These are phyloP conservation scores for Chymomyza procnemis DNA, from an alignment of 2,888 invertebrate species.

Conservation along the genomic window DNA sequence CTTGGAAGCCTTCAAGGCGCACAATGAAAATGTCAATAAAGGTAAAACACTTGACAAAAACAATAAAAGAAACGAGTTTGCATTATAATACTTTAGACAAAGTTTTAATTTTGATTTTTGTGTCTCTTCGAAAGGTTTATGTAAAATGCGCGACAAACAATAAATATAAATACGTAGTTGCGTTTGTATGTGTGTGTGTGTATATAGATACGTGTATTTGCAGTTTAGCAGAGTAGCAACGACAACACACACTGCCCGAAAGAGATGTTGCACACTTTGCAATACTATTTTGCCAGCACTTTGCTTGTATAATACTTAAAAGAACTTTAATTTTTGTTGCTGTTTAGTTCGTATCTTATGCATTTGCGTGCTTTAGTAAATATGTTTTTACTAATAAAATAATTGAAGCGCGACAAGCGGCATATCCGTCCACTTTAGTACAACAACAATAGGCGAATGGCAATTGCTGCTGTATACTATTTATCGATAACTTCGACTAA, in stretches of 20 bases:
- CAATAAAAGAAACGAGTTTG: neutral
- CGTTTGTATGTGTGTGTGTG: neutral
- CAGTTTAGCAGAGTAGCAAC: conserved; percentile 16
- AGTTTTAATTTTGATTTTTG: no score
- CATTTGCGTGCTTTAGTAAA: conserved; percentile 43
- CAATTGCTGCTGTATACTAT: neutral
- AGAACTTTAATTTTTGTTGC: conserved; percentile 18
- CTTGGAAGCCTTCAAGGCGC: conserved; percentile 4
- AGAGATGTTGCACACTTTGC: conserved; percentile 28
- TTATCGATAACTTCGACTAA: neutral
- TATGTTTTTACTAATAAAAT: no score
- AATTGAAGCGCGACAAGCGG: neutral
- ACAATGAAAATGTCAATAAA: conserved; percentile 52
- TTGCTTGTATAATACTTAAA: conserved; percentile 35
- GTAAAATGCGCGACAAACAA: conserved; percentile 3
- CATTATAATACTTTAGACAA: neutral
- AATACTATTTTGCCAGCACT: conserved; percentile 22
- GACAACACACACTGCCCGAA: conserved; percentile 43
- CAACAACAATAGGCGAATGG: neutral
- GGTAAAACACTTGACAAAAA: conserved; percentile 15
- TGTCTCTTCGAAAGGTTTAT: neutral
- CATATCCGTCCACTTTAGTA: neutral
- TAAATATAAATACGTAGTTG: neutral
- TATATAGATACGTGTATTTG: conserved; percentile 14
- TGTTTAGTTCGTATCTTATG: conserved; percentile 30